These are phyloP conservation scores for Agonopterix alstromeriana DNA, from an alignment of 2,888 invertebrate genomes.

Conservation along the genomic window DNA sequence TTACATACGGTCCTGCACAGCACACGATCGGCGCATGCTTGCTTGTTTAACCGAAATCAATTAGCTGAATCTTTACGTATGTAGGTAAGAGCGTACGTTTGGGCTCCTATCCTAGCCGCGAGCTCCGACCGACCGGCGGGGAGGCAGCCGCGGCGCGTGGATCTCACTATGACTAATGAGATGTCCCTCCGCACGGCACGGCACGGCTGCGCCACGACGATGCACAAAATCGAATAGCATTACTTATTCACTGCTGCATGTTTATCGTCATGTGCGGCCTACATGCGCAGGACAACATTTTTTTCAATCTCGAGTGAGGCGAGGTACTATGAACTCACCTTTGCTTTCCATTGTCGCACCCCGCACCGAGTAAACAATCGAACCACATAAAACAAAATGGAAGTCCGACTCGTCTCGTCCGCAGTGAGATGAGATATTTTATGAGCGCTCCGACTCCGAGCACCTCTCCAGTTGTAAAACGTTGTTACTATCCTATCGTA, in stretches of 20 bases:
- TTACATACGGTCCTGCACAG: constrained; percentile 24
- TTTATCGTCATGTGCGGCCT: constrained; percentile 66
- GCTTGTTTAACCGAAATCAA: constrained; percentile 44
- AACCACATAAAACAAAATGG: constrained; percentile 76
- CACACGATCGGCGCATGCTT: constrained; percentile 60
- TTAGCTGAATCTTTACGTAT: constrained; percentile 21
- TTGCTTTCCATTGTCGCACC: constrained; percentile 64
- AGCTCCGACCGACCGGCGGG: not conserved
- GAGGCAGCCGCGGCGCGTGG: constrained; percentile 17
- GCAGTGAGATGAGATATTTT: constrained; percentile 66
- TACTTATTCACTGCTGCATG: constrained; percentile 51
- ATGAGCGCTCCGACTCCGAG: constrained; percentile 44
- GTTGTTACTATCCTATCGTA: constrained; percentile 75
- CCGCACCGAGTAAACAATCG: constrained; percentile 64
- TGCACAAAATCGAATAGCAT: constrained; percentile 58
- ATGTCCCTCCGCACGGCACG: constrained; percentile 6
- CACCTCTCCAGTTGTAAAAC: constrained; percentile 69
- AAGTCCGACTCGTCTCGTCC: constrained; percentile 62
- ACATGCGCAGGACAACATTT: constrained; percentile 62
- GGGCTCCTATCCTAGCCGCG: not conserved
- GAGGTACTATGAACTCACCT: constrained; percentile 39
- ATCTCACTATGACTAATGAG: constrained; percentile 30
- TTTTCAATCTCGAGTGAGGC: constrained; percentile 27
- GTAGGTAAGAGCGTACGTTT: not conserved
- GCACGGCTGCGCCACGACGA: constrained; percentile 23